phyloP scores from a whole-genome alignment of 1,140 invertebrate species.

The Ditylenchus dipsaci region DNA sequence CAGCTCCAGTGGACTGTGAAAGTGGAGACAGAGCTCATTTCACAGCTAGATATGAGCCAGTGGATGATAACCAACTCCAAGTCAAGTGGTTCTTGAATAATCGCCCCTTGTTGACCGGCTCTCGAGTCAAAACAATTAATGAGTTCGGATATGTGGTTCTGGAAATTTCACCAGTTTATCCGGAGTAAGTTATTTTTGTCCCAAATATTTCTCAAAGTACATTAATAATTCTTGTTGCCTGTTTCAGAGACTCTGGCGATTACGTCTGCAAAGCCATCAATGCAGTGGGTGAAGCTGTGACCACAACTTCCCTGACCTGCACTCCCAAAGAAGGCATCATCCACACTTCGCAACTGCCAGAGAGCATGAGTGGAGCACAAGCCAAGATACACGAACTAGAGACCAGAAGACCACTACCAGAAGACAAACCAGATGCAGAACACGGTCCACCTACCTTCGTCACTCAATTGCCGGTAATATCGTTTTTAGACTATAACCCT shows the following conservation, averaged over 20 bases:
- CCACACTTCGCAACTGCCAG: slow-evolving; percentile 80
- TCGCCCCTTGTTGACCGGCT: slow-evolving; percentile 60
- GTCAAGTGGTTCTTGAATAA: slow-evolving; percentile 50
- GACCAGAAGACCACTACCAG: slow-evolving; percentile 68
- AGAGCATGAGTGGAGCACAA: slow-evolving; percentile 81
- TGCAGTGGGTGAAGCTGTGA: slow-evolving; percentile 79
- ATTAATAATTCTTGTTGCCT: too few relatives aligned
- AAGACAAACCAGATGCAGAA: slow-evolving; percentile 62
- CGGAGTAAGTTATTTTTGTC: slow-evolving; percentile 65
- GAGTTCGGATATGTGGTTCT: slow-evolving; percentile 83
- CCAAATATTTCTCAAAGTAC: too few relatives aligned
- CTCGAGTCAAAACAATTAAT: slow-evolving; percentile 85
- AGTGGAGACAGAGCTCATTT: slow-evolving; percentile 53
- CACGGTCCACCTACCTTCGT: slow-evolving; percentile 87
- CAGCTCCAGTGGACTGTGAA: slow-evolving; percentile 47
- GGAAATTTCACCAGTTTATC: slow-evolving; percentile 77
- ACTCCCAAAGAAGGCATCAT: slow-evolving; percentile 83
- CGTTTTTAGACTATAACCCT: slow-evolving; percentile 6
- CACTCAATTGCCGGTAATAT: slow-evolving; percentile 70
- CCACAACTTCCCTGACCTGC: slow-evolving; percentile 81
- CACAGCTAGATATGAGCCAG: slow-evolving; percentile 51
- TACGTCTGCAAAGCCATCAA: slow-evolving; percentile 83
- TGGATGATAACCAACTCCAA: slow-evolving; percentile 51
- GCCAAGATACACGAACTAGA: slow-evolving; percentile 87
- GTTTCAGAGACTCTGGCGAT: slow-evolving; percentile 67